Conservation (phyloP, 2,113 vertebrate genomes). For the Notothenia rossii region DNA sequence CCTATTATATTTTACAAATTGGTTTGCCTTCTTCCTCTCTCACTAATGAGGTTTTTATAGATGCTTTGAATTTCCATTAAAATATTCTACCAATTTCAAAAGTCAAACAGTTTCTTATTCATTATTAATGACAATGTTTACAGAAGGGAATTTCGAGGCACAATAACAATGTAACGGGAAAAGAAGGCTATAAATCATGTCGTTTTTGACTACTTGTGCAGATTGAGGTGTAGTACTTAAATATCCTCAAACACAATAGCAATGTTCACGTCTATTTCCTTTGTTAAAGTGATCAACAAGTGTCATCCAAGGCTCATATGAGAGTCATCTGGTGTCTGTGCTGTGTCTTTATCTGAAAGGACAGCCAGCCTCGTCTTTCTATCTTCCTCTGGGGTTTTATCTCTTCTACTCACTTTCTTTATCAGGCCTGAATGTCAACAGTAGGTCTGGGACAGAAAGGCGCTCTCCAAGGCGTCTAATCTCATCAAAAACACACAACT, state of each 20-base stretch:
- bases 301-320: slow-evolving; percentile 8
- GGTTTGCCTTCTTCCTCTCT: neutral
- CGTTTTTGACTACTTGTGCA: neutral
- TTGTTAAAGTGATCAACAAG: neutral
- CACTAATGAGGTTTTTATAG: neutral
- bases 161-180: neutral
- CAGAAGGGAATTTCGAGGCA: neutral
- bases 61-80: slow-evolving; percentile 7
- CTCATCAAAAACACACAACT: slow-evolving; percentile 5
- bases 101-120: neutral
- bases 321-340: slow-evolving; percentile 5
- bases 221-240: neutral
- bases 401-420: slow-evolving; percentile 20
- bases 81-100: neutral
- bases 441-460: slow-evolving; percentile 20
- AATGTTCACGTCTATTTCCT: neutral
- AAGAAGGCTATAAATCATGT: neutral
- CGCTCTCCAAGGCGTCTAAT: slow-evolving; percentile 17
- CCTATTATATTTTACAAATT: neutral
- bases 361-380: slow-evolving; percentile 1
- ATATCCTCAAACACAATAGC: neutral
- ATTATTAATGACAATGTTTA: slow-evolving; percentile 2
- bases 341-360: slow-evolving; percentile 17
- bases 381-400: slow-evolving; percentile 22
- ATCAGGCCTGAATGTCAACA: slow-evolving; percentile 41